Evolutionary conservation across 2,797 vertebrate genomes (phyloP).

Genomic region (Tarsius wallacei): DNA sequence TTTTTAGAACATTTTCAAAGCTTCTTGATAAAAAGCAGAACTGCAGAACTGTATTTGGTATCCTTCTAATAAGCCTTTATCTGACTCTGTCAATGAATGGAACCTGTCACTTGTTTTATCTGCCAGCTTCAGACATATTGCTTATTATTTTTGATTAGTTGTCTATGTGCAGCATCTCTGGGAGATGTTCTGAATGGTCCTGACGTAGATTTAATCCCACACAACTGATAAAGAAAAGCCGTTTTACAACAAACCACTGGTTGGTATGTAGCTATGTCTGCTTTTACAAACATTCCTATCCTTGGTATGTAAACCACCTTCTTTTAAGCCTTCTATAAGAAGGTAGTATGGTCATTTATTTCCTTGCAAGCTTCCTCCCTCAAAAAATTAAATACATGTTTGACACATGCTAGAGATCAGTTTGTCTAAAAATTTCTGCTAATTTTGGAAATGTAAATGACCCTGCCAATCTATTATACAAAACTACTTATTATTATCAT

Average conservation of each 20-base stretch:
- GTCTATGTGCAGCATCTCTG: not conserved
- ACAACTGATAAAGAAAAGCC: not conserved
- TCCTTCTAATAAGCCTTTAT: not conserved
- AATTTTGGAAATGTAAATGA: constrained; percentile 52
- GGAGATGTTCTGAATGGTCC: not conserved
- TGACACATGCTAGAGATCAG: not conserved
- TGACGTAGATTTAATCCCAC: not conserved
- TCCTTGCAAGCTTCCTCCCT: not conserved
- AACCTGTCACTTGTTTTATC: not conserved
- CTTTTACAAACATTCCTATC: not conserved
- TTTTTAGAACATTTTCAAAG: not conserved
- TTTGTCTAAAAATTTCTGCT: not conserved
- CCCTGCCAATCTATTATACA: not conserved
- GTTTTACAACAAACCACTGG: not conserved
- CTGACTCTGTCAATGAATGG: not conserved
- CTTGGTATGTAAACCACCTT: not conserved
- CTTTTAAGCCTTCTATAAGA: not conserved
- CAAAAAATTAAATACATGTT: constrained; percentile 32
- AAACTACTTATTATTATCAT: not conserved
- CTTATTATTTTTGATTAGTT: not conserved
- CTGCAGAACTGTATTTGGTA: not conserved
- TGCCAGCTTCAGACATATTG: not conserved
- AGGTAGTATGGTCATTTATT: not conserved
- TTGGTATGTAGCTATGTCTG: not conserved
- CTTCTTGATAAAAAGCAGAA: not conserved